Evolutionary conservation across 2,797 vertebrate species (phyloP).

Genomic region (Anomalospiza imberbis): DNA sequence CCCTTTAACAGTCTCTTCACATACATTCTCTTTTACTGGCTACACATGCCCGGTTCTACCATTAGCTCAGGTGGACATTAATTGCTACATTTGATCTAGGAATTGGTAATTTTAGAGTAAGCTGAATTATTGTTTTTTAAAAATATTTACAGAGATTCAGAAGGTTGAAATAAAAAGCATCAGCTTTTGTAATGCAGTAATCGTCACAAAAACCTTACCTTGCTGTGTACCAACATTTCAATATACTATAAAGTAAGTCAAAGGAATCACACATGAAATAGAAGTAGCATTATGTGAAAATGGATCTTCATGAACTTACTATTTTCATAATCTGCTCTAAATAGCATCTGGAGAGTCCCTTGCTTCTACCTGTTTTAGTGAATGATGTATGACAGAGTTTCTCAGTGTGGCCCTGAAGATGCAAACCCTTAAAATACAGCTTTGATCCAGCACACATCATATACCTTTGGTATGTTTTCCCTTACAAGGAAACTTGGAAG

Average conservation of each 20-base stretch:
- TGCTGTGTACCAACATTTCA: background rate
- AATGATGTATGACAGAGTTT: background rate
- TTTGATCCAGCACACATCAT: background rate
- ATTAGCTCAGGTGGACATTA: background rate
- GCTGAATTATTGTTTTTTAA: background rate
- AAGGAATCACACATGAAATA: background rate
- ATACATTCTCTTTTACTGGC: background rate
- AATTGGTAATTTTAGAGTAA: background rate
- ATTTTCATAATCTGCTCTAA: background rate
- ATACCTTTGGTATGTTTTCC: background rate
- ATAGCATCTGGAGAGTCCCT: background rate
- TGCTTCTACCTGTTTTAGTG: background rate
- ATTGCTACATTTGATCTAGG: background rate
- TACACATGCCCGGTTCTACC: background rate
- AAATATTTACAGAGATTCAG: background rate
- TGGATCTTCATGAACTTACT: background rate
- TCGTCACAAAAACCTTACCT: background rate
- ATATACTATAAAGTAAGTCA: background rate
- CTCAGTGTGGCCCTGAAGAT: background rate
- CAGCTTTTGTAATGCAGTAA: background rate
- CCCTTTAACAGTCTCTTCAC: background rate
- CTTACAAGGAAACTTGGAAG: background rate
- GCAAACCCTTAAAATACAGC: background rate
- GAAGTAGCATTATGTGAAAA: background rate
- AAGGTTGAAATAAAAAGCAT: background rate